A percentile compares a stretch with the other conserved stretches of the same genome.
Evolutionary conservation across 1,140 invertebrate species (phyloP).

Genomic region (Agraylea sexmaculata): DNA sequence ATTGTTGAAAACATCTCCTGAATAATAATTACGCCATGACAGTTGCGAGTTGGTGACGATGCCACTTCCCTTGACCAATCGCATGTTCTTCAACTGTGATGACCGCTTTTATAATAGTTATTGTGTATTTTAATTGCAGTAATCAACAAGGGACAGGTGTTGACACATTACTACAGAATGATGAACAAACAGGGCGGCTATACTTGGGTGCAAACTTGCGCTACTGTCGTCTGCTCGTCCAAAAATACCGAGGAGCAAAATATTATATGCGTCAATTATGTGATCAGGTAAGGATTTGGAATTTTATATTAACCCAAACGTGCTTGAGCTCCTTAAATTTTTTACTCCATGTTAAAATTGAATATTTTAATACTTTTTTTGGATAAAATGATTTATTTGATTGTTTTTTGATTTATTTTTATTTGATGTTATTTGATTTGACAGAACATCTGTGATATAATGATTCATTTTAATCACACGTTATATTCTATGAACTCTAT

Average conservation of each 20-base stretch:
- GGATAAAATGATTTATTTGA: too few species aligned
- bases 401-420: too few species aligned
- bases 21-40: slow-evolving; percentile 11
- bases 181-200: slow-evolving; percentile 94
- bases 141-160: slow-evolving; percentile 90
- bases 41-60: slow-evolving; percentile 10
- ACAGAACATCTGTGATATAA: too few species aligned
- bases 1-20: slow-evolving; percentile 9
- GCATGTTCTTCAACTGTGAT: background rate
- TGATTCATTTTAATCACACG: too few species aligned
- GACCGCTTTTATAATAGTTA: background rate
- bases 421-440: background rate
- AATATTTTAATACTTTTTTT: too few species aligned
- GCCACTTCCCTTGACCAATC: background rate
- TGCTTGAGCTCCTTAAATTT: too few species aligned
- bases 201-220: slow-evolving; percentile 93
- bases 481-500: too few species aligned
- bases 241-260: slow-evolving; percentile 94
- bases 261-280: slow-evolving; percentile 93
- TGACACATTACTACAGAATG: slow-evolving; percentile 89
- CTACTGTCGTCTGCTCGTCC: slow-evolving; percentile 88
- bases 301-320: too few species aligned
- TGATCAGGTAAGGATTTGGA: slow-evolving; percentile 68
- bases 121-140: slow-evolving; percentile 52
- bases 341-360: too few species aligned